Evolutionary conservation across 2,113 vertebrate genomes (phyloP).

Genomic region (Ceyx margarethae): DNA sequence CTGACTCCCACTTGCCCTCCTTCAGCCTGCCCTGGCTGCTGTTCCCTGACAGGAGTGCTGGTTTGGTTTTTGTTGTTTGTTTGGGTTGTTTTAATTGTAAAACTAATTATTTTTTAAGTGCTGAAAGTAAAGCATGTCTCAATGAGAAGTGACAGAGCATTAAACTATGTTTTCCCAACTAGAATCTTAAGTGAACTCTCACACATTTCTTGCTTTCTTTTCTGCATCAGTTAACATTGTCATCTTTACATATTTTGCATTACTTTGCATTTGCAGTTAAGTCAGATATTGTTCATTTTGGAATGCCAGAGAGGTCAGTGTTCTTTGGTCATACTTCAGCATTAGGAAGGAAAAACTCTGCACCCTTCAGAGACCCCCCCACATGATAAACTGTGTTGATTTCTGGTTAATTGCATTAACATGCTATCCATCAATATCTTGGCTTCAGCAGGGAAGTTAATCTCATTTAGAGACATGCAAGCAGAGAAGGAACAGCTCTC

Average conservation of each 20-base stretch:
- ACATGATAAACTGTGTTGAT: background rate
- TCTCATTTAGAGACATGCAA: background rate
- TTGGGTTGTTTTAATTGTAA: background rate
- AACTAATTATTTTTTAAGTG: background rate
- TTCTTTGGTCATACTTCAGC: background rate
- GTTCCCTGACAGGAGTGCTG: background rate
- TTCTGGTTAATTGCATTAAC: background rate
- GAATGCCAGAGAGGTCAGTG: background rate
- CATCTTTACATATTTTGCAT: background rate
- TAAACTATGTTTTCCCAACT: background rate
- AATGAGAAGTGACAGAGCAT: background rate
- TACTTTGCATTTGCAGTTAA: background rate
- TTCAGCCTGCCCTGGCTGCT: background rate
- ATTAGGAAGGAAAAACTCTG: background rate
- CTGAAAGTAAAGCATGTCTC: background rate
- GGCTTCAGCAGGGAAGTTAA: background rate
- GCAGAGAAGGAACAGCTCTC: background rate
- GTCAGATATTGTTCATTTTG: background rate
- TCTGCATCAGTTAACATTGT: background rate
- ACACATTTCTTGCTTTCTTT: background rate
- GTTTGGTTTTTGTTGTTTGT: background rate
- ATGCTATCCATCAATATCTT: background rate
- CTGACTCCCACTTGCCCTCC: background rate
- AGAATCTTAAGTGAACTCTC: background rate
- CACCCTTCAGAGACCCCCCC: background rate